Base-by-base conservation (phyloP, 2,113 vertebrate species). In the Caloenas nicobarica region DNA sequence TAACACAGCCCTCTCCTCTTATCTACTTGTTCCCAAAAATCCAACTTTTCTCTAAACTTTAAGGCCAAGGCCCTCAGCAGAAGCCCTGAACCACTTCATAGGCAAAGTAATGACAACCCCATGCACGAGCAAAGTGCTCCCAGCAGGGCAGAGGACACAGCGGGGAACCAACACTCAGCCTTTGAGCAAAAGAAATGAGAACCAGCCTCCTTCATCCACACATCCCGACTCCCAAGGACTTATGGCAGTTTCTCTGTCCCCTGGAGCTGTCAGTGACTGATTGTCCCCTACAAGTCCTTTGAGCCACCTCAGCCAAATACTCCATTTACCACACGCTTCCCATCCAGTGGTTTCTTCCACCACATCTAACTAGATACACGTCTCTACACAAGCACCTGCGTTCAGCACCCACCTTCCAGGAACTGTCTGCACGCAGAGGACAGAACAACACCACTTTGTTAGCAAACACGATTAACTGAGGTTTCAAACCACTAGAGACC, bases 241-340 rank as follows among this genome's bases (percentile, higher is more conserved):
- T 17, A 23, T 0, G 0, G 1, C 40, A 77, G 66, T 5, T 58
- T 28, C 76, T 29, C n/a, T 8, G 22, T 13, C 25, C 12, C 1
- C 18, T 2, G 9, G 57, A 48, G 51, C 0, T 11, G 21, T 7
- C 70, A 58, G 64, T 7, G 50, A 54, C 40, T 0, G 0, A n/a
- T 0, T 7, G 31, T 17, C 22, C n/a, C 31, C 70, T 65, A 5
- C 24, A 34, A 18, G 5, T 83, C 76, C 48, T 62, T 0, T 53
- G 29, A 84, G 61, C 33, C 69, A 44, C 58, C 18, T 7, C 66
- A 70, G 54, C 62, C 64, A 70, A 58, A 62, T 0, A 0, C 46
- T 62, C 28, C 38, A 10, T 33, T n/a, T 22, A 31, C 25, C 54
- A 73, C 53, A 68, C 0, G 0, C 29, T 11, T 73, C 72, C 51